A percentile compares a stretch with the other conserved stretches of the same genome.
phyloP scores from a whole-genome alignment of 2,797 vertebrate genomes.

The Okamejei kenojei region DNA sequence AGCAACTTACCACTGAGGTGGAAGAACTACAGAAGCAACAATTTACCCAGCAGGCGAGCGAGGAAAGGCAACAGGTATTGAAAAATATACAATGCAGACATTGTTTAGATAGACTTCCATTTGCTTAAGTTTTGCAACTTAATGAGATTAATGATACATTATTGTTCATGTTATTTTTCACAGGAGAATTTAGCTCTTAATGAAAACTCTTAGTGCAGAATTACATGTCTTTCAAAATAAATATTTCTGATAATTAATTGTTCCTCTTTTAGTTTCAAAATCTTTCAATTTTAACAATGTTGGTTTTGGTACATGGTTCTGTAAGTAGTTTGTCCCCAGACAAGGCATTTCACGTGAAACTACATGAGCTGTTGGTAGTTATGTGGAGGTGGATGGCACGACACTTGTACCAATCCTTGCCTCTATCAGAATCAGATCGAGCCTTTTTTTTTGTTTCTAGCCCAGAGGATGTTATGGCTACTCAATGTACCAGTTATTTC shows the following conservation, averaged over 20 bases:
- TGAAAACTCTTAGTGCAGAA: not conserved
- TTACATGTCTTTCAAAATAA: not conserved
- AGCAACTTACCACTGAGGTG: slow-evolving; percentile 40
- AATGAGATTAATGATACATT: not conserved
- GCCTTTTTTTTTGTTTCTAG: not conserved
- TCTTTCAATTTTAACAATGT: not conserved
- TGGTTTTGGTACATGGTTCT: not conserved
- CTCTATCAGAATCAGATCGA: not conserved
- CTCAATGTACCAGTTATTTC: not conserved
- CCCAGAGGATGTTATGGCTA: not conserved
- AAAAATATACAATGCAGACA: not conserved
- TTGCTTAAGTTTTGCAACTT: not conserved
- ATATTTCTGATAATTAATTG: not conserved
- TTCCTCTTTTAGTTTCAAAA: not conserved
- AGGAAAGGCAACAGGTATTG: slow-evolving; percentile 45
- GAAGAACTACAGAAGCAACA: slow-evolving; percentile 49
- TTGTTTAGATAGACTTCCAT: not conserved
- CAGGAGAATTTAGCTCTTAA: not conserved
- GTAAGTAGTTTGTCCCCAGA: not conserved
- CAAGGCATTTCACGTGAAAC: not conserved
- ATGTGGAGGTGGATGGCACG: not conserved
- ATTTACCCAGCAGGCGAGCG: slow-evolving; percentile 31
- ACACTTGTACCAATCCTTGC: not conserved
- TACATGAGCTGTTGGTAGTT: not conserved
- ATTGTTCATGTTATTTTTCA: slow-evolving; percentile 4